Evolutionary conservation across 2,888 invertebrate genomes (phyloP), one percentile per base, ranked within the genome.

Genomic region (Temnothorax ravouxi): DNA sequence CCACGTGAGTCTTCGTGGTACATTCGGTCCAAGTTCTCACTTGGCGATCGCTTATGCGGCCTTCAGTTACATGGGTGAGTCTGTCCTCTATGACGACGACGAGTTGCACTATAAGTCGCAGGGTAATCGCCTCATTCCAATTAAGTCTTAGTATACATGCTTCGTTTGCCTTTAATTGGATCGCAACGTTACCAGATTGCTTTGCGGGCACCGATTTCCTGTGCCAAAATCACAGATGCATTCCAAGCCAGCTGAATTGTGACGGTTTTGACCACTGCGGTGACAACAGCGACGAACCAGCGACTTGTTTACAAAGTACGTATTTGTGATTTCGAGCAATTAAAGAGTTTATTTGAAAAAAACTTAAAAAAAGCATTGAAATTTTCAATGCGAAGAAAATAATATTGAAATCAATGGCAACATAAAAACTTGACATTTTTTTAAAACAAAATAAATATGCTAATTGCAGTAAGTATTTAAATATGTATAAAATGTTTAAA

Each of bases 251-350:
- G 38, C 94, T 97, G 54, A 96, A 96, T 79, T 97, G 97, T 92
- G 97, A 97, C 93, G 97, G 97, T 9, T 97, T 97, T 89, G 97
- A 97, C 94, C 97, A 97, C 90, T 97, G 97, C 89, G 97, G 97
- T 0, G 97, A 97, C 93, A 96, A 96, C 86, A 97, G 96, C 88
- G 97, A 97, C 93, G 97, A 97, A 93, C 96, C 96, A 0, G 94
- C 95, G 0, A 95, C 96, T 69, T 97, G 97, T 88, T 95, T 95
- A 74, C 94, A 95, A 94, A 95, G 96, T 95, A 64, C 3, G 34
- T 44, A 41, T 54, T 13, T 50, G 13, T 21, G 8, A 21, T 64
- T 62, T 3, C 4, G 29, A 52, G 1, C 1, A 0, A 64, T 66
- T 66, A 25, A 3, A 62, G 11, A 64, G 6, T 41, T n/a, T 8